A percentile compares a stretch with the other conserved stretches of the same genome.
These are phyloP conservation scores for Augochlora pura DNA, from an alignment of 1,140 invertebrate species.

Conservation along the genomic window DNA sequence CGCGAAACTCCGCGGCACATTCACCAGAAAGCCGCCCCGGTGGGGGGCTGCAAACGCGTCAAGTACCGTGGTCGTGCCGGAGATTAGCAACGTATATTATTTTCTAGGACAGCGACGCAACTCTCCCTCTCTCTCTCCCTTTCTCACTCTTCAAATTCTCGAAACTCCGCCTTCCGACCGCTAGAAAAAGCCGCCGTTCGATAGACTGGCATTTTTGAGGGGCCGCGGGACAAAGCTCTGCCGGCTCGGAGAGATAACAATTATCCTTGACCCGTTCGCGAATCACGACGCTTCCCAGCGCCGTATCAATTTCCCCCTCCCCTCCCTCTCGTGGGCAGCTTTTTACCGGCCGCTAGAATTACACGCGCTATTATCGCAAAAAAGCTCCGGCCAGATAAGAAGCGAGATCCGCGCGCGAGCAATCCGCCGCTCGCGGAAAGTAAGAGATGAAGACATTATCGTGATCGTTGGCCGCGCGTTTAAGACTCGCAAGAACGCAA, in stretches of 20 bases:
- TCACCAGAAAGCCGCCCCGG: slow-evolving; percentile 56
- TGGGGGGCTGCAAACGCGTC: slow-evolving; percentile 27
- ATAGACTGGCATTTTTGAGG: neutral
- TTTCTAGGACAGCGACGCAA: slow-evolving; percentile 22
- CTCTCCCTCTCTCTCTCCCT: neutral
- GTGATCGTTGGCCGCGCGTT: slow-evolving; percentile 49
- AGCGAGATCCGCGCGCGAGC: slow-evolving; percentile 42
- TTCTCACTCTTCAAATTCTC: neutral
- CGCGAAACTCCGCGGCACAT: slow-evolving; percentile 69
- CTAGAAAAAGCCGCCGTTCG: neutral
- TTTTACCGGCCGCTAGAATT: slow-evolving; percentile 36
- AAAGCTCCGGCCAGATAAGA: slow-evolving; percentile 32
- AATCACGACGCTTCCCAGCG: neutral
- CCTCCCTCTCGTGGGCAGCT: neutral
- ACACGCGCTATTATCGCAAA: slow-evolving; percentile 48
- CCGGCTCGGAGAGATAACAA: neutral
- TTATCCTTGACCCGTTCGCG: neutral
- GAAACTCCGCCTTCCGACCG: neutral
- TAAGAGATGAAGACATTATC: slow-evolving; percentile 61
- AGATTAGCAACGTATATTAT: slow-evolving; percentile 73
- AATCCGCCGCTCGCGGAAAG: slow-evolving; percentile 33
- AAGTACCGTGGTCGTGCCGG: slow-evolving; percentile 33
- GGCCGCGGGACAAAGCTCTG: too few relatives aligned
- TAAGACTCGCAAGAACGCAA: slow-evolving; percentile 47
- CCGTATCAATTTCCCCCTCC: slow-evolving; percentile 9